Evolutionary conservation across 2,113 vertebrate species (phyloP).

Genomic region (Stictonetta naevosa): DNA sequence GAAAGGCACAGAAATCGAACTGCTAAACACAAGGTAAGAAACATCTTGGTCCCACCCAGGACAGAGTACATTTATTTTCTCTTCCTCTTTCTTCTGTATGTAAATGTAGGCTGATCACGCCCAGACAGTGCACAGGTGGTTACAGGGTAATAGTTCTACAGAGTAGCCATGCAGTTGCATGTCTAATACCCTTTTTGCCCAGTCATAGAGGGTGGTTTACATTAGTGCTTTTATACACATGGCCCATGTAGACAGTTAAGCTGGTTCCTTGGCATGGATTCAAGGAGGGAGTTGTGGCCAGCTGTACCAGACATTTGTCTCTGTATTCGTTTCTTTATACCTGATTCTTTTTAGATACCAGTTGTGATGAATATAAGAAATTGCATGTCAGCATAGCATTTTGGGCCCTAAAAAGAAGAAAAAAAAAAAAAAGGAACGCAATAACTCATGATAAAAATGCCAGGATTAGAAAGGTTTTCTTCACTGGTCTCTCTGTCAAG

Average conservation of each 20-base stretch:
- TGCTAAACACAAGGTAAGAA: slow-evolving; percentile 87
- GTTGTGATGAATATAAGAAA: too few species aligned
- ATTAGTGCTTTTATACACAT: slow-evolving; percentile 43
- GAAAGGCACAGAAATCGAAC: slow-evolving; percentile 88
- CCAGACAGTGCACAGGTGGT: slow-evolving; percentile 25
- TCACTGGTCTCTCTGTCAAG: neutral
- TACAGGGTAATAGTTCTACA: neutral
- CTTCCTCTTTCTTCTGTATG: neutral
- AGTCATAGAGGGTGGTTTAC: slow-evolving; percentile 13
- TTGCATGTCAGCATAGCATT: too few species aligned
- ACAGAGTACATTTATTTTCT: neutral
- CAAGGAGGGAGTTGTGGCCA: neutral
- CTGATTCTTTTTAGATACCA: neutral
- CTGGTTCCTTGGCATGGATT: slow-evolving; percentile 20
- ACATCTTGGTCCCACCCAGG: neutral
- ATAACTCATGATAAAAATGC: neutral
- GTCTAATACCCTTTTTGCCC: neutral
- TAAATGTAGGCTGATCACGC: neutral
- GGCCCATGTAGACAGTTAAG: slow-evolving; percentile 6
- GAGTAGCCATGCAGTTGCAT: neutral
- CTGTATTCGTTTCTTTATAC: neutral
- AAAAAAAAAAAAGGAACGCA: neutral
- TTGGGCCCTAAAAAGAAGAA: neutral
- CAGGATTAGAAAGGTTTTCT: neutral
- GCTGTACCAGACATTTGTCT: neutral